Evolutionary conservation across 2,888 invertebrate genomes (phyloP), one percentile per base, ranked within the genome.

Genomic region (Eupithecia insigniata): DNA sequence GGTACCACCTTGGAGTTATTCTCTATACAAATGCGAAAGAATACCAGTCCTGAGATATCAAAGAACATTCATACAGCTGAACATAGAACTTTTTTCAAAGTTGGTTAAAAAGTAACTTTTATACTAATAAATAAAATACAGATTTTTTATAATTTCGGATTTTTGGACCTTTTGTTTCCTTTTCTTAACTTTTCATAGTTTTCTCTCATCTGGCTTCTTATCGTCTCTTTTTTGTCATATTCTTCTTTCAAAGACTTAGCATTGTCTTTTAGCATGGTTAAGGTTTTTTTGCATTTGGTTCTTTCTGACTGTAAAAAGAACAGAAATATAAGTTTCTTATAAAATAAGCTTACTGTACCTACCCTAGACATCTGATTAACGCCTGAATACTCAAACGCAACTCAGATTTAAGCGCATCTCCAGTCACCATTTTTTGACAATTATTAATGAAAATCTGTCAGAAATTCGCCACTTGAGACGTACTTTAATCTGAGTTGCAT

Each of bases 151-250:
- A 16, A 60, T 26, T 61, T 61, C 4, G 18, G 10, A n/a, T 32
- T 30, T 30, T 16, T 30, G 10, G 76, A 94, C 94, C 94, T 92
- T 85, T 91, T 94, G 75, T 92, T 93, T 61, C 93, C 92, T 66
- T 89, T 87, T 78, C 89, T 90, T 65, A 92, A 81, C 83, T 96
- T 96, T 80, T 96, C 96, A 85, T 96, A 96, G 80, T 96, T 96
- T 32, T 93, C 91, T 78, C 95, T 90, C 75, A 97, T 87, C 82
- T 96, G 96, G 74, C 95, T 95, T 76, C 94, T 95, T 66, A 96
- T 87, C 83, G 95, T 94, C 85, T 95, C 96, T 85, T 96, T 96
- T 66, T 85, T 89, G 43, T 89, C 89, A 84, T 89, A 90, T 80
- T 95, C 94, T 66, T 92, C 91, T 85, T 91, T 93, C 80, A 94